A percentile compares a stretch with the other conserved stretches of the same genome.
Conservation (phyloP, 2,113 vertebrate species). For the Larimichthys polyactis region DNA sequence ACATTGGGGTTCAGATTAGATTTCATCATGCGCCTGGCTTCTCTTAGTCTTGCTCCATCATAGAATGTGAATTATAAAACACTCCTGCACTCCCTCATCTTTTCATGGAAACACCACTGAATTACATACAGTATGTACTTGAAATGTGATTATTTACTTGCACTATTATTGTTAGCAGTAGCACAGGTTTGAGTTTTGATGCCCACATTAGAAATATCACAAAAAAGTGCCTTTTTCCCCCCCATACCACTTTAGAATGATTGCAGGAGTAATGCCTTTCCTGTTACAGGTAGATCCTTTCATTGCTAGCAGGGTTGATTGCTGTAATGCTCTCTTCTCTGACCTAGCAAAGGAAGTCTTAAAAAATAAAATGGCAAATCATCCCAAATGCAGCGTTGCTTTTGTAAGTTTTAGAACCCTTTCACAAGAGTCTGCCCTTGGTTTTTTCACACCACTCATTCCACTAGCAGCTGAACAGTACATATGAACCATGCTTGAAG, state of each 20-base stretch:
- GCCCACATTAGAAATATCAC: neutral
- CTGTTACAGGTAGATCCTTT: neutral
- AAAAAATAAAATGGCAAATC: neutral
- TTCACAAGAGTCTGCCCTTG: neutral
- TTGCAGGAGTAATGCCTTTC: neutral
- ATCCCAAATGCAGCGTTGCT: neutral
- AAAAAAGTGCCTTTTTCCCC: neutral
- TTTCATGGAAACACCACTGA: conserved; percentile 61
- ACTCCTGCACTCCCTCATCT: conserved; percentile 31
- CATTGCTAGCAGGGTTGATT: neutral
- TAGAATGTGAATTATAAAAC: conserved; percentile 63
- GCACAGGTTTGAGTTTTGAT: neutral
- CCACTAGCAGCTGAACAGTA: neutral
- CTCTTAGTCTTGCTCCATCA: conserved; percentile 66
- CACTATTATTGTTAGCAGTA: conserved; percentile 2
- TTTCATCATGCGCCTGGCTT: conserved; percentile 61
- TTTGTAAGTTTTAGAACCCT: neutral
- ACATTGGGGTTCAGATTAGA: conserved; percentile 74
- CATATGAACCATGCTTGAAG: neutral
- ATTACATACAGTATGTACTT: conserved; percentile 28
- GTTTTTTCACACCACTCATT: neutral
- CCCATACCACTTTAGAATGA: neutral
- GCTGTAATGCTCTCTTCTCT: neutral
- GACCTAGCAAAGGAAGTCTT: neutral
- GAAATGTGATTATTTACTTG: conserved; percentile 27